Conservation (phyloP, 2,113 vertebrate genomes). For the Lepisosteus osseus region DNA sequence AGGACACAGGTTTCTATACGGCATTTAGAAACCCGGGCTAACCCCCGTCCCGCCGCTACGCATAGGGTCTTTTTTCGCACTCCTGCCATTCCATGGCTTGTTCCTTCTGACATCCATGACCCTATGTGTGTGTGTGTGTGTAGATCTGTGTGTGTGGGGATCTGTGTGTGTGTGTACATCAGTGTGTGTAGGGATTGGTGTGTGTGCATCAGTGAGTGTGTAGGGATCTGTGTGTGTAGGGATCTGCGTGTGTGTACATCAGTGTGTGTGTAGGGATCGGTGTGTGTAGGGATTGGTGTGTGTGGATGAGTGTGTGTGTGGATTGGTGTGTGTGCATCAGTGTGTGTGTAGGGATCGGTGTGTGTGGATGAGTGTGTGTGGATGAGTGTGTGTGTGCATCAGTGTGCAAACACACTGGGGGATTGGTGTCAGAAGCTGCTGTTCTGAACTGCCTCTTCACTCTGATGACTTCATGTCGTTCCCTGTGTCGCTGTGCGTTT, state of each 20-base stretch:
- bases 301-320: background rate
- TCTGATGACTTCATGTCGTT: background rate
- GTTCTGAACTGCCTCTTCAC: no score
- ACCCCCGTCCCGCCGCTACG: no score
- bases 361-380: background rate
- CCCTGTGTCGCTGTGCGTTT: background rate
- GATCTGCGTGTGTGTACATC: conserved; percentile 1
- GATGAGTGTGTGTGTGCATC: background rate
- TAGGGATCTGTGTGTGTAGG: conserved; percentile 7
- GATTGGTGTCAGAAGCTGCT: no score
- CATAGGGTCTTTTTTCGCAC: no score
- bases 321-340: background rate
- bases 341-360: background rate
- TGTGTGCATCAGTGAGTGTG: conserved; percentile 1
- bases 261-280: no score
- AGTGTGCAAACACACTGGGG: background rate
- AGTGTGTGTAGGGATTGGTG: background rate
- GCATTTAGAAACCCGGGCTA: no score
- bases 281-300: background rate
- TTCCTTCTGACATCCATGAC: background rate
- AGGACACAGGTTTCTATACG: no score
- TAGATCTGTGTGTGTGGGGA: background rate
- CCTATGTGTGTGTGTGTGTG: conserved; percentile 27
- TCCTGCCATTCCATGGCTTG: no score
- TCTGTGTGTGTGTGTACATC: conserved; percentile 3